Evolutionary conservation across 2,113 vertebrate species (phyloP), one percentile per base, ranked within the genome.

Genomic region (Mesitornis unicolor): DNA sequence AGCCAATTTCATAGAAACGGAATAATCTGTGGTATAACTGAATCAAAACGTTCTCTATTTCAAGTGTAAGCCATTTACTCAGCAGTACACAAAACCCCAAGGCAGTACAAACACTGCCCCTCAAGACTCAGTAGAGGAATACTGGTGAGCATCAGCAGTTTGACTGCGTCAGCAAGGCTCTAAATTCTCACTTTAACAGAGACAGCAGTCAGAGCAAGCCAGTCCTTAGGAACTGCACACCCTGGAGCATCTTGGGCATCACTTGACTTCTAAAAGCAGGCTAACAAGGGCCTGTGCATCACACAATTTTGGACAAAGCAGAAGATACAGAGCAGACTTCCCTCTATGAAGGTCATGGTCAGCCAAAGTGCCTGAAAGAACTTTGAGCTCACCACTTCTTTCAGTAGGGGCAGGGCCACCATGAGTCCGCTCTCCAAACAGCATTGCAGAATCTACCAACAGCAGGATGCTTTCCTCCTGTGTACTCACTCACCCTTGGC

Each of bases 401-500:
- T 48, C 45, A 36, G 61, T 0, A 67, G 22, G 5, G 42, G 16
- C 42, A 79, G 31, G 28, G 26, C 2, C 24, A 16, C 29, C 7
- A 10, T 2, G 8, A 84, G 42, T 17, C 33, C 24, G 53, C 28
- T 36, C 40, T 73, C 43, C 25, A 20, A 56, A 25, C 38, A 48
- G 24, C 3, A 1, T 4, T 43, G 57, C 36, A 57, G n/a, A 61
- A 65, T n/a, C 22, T 7, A 35, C n/a, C 36, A 51, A 67, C 64
- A 53, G 76, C 51, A 87, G n/a, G 17, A 75, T 16, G 16, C 50
- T 60, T 20, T 40, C 13, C 38, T 69, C 48, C 60, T 22, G 26
- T 0, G 0, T 28, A 61, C 33, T 50, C 47, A 61, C 33, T 50
- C 47, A 54, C 13, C 28, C 13, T 21, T 1, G 1, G 43, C 6